Percentiles rank a stretch among this genome's conserved stretches.
Conservation (phyloP, 2,888 invertebrate genomes). For the Platycheirus rosarum region DNA sequence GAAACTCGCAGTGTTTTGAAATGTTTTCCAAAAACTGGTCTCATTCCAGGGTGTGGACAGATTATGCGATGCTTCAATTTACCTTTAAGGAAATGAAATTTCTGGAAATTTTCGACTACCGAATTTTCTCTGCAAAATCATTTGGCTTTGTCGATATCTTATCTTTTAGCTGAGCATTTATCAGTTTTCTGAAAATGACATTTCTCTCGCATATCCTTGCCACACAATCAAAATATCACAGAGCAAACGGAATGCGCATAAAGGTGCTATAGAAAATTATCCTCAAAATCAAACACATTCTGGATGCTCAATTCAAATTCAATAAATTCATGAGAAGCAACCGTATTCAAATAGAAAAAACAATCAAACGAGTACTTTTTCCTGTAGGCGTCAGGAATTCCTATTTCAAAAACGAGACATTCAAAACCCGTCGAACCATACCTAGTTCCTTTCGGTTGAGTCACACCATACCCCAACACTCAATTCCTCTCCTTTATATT, state of each 20-base stretch:
- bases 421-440: slow-evolving; percentile 65
- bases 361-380: slow-evolving; percentile 18
- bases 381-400: slow-evolving; percentile 58
- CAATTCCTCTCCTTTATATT: slow-evolving; percentile 43
- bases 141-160: too few relatives aligned
- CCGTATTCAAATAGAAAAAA: slow-evolving; percentile 2
- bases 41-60: too few relatives aligned
- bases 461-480: not conserved
- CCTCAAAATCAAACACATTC: slow-evolving; percentile 50
- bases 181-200: not conserved
- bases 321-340: slow-evolving; percentile 50
- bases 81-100: too few relatives aligned
- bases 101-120: too few relatives aligned
- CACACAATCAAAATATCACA: not conserved
- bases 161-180: too few relatives aligned
- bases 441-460: slow-evolving; percentile 64
- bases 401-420: slow-evolving; percentile 65
- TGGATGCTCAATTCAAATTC: slow-evolving; percentile 62
- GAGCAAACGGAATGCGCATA: slow-evolving; percentile 12
- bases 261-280: slow-evolving; percentile 40
- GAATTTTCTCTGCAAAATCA: too few relatives aligned
- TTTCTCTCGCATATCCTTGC: not conserved
- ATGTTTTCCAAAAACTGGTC: not conserved
- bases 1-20: not conserved
- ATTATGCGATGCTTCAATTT: not conserved